Percentiles rank a stretch among this genome's conserved stretches.
Evolutionary conservation across 2,888 invertebrate genomes (phyloP).

Genomic region (Sesia bembeciformis): DNA sequence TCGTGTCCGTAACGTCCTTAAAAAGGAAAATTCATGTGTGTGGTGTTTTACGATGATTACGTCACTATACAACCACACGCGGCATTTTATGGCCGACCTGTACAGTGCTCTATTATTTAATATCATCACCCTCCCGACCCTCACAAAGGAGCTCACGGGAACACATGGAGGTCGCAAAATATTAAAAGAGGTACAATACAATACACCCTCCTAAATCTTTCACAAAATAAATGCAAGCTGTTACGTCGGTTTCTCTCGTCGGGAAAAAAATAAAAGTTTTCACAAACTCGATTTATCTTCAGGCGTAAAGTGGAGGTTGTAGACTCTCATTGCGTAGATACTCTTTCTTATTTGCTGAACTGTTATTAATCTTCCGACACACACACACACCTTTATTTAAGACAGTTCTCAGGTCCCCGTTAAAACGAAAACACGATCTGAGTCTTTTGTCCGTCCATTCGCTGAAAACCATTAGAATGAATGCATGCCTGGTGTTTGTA

Average conservation of each 20-base stretch:
- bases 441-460: too few relatives aligned
- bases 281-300: conserved; percentile 41
- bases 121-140: conserved; percentile 7
- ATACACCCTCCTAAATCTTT: conserved; percentile 28
- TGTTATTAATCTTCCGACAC: conserved; percentile 13
- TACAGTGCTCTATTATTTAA: conserved; percentile 6
- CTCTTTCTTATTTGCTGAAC: conserved; percentile 19
- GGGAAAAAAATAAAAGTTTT: conserved; percentile 35
- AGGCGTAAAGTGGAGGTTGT: conserved; percentile 23
- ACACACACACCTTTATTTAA: too few relatives aligned
- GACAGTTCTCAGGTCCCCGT: too few relatives aligned
- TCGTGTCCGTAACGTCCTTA: not conserved
- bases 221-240: conserved; percentile 48
- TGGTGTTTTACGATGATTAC: conserved; percentile 2
- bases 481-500: too few relatives aligned
- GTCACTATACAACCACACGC: conserved; percentile 2
- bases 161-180: conserved; percentile 8
- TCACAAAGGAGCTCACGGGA: conserved; percentile 7
- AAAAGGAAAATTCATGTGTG: not conserved
- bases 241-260: conserved; percentile 25
- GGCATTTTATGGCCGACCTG: conserved; percentile 4
- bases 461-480: too few relatives aligned
- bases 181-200: conserved; percentile 9
- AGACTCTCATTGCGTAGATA: conserved; percentile 4
- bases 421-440: too few relatives aligned